Percentiles rank a stretch among this genome's conserved stretches.
phyloP scores from a whole-genome alignment of 2,888 invertebrate genomes.

The Phasia obesa region DNA sequence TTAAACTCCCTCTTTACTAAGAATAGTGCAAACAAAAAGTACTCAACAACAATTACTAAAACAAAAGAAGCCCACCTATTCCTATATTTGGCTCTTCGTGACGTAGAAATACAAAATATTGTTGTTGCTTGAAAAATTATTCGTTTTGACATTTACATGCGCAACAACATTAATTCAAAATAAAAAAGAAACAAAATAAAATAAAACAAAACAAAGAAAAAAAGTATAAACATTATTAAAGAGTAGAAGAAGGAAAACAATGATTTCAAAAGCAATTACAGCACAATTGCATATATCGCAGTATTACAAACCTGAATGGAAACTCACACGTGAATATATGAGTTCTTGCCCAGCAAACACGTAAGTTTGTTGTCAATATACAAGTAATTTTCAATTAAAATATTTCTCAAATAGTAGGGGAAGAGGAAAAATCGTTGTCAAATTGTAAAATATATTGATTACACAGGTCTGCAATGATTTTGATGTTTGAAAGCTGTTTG shows the following conservation, averaged over 20 bases:
- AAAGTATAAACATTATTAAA: conserved; percentile 16
- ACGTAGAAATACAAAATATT: neutral
- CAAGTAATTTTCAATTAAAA: no score
- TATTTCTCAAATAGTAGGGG: no score
- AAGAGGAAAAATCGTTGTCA: no score
- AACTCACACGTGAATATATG: neutral
- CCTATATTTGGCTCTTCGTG: conserved; percentile 33
- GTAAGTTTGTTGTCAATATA: no score
- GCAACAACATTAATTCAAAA: neutral
- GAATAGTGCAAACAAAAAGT: conserved; percentile 12
- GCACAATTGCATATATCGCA: conserved; percentile 57
- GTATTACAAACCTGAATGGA: conserved; percentile 1
- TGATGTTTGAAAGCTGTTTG: no score
- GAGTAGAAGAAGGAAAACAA: conserved; percentile 28
- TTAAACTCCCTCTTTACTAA: conserved; percentile 30
- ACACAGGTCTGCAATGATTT: no score
- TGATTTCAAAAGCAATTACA: conserved; percentile 60
- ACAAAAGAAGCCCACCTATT: conserved; percentile 45
- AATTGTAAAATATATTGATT: no score
- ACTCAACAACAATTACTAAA: conserved; percentile 13
- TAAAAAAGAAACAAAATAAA: conserved; percentile 12
- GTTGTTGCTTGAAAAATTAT: neutral
- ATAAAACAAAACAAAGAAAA: neutral
- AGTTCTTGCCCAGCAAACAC: no score
- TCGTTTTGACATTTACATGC: conserved; percentile 48